phyloP scores from a whole-genome alignment of 1,140 invertebrate species.

The Drosophila micromelanica region DNA sequence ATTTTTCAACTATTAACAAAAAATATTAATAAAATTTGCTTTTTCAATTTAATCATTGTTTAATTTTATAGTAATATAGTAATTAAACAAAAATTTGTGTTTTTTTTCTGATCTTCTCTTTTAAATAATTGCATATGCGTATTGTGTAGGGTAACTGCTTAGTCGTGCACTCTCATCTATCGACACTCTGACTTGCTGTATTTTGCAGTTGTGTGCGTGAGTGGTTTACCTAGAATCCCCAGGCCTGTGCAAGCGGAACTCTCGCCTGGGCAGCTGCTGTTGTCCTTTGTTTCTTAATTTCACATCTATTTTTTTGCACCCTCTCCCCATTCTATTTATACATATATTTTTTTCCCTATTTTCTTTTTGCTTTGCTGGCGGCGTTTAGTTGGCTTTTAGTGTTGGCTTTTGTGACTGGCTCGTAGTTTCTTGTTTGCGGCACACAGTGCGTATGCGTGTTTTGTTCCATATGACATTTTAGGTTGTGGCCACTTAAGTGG shows the following conservation, averaged over 20 bases:
- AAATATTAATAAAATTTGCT: too few species aligned
- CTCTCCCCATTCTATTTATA: too few species aligned
- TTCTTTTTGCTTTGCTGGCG: constrained; percentile 1
- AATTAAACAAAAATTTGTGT: too few species aligned
- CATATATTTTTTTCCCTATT: constrained; percentile 1
- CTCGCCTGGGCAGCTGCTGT: constrained; percentile 22
- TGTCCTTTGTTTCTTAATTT: constrained; percentile 46
- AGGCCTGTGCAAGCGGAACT: constrained; percentile 21
- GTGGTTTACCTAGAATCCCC: constrained; percentile 52
- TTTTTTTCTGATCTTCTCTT: too few species aligned
- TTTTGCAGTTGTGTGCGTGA: constrained; percentile 2
- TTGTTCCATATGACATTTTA: constrained; percentile 8
- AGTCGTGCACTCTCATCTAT: background rate
- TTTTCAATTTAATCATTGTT: too few species aligned
- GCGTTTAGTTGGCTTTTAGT: constrained; percentile 24
- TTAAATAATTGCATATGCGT: too few species aligned
- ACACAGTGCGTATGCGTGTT: constrained; percentile 47
- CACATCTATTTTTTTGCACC: constrained; percentile 27
- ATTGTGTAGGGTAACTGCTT: background rate
- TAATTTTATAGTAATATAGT: too few species aligned
- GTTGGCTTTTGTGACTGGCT: constrained; percentile 7
- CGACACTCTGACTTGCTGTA: background rate
- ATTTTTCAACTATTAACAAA: too few species aligned
- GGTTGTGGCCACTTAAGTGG: constrained; percentile 37
- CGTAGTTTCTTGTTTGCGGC: constrained; percentile 39